These are phyloP conservation scores for Pomatostomus ruficeps DNA, from an alignment of 2,113 vertebrate species.

Conservation along the genomic window DNA sequence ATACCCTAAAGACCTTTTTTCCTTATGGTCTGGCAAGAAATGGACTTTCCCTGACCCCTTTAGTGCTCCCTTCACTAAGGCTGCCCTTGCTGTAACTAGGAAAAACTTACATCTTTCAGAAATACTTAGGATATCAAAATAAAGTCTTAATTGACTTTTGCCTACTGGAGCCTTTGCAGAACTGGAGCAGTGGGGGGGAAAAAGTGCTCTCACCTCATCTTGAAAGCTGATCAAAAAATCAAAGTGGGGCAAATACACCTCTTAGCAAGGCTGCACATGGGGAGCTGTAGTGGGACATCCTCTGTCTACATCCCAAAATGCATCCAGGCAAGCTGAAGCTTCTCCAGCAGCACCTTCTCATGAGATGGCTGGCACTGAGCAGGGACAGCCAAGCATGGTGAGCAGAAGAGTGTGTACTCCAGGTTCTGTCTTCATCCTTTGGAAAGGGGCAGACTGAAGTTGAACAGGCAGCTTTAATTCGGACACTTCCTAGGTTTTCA, in stretches of 20 bases:
- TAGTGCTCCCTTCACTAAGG: neutral
- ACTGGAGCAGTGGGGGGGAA: neutral
- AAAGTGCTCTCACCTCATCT: neutral
- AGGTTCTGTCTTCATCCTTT: neutral
- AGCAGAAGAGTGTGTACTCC: fast-evolving
- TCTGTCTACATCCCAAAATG: neutral
- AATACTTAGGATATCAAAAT: neutral
- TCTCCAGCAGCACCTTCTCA: neutral
- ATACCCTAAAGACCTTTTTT: neutral
- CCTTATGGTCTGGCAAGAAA: neutral
- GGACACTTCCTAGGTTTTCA: neutral
- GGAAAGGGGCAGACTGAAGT: neutral
- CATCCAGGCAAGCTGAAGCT: neutral
- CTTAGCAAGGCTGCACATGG: neutral
- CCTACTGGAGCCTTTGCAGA: neutral
- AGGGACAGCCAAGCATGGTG: neutral
- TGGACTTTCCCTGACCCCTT: neutral
- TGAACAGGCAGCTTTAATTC: neutral
- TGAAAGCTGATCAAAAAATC: neutral
- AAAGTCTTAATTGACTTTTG: neutral
- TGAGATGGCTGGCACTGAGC: neutral
- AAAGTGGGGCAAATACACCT: neutral
- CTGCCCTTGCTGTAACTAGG: neutral
- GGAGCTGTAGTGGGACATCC: neutral
- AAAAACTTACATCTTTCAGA: neutral